Conservation (phyloP, 2,113 vertebrate genomes). For the Orcinus orca region DNA sequence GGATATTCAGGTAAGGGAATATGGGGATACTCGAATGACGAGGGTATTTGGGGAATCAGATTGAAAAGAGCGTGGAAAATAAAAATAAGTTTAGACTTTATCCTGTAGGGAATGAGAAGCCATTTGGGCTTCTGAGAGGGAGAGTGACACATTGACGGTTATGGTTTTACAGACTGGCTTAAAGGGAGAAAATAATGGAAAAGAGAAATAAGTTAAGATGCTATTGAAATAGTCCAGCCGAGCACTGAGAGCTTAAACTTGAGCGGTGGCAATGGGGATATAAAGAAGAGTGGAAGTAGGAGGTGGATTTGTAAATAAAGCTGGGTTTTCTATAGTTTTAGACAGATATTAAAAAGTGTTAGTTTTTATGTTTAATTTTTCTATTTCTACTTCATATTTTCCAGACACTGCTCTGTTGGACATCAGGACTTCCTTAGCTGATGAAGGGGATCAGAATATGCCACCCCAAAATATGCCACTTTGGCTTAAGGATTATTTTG, state of each 20-base stretch:
- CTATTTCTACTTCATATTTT: background rate
- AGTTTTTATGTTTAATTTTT: background rate
- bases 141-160: background rate
- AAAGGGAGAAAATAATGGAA: conserved; percentile 12
- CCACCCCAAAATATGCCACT: background rate
- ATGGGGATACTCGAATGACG: background rate
- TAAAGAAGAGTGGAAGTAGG: background rate
- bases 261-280: background rate
- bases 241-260: background rate
- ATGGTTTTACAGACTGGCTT: background rate
- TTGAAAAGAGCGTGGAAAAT: background rate
- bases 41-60: background rate
- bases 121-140: background rate
- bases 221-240: background rate
- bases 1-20: background rate
- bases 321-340: background rate
- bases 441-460: background rate
- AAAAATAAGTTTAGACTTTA: conserved; percentile 4
- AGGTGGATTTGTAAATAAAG: background rate
- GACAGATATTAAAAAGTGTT: background rate
- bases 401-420: background rate
- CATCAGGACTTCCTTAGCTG: background rate
- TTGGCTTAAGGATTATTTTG: background rate
- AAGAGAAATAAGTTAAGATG: background rate
- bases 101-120: background rate